Base-by-base conservation (phyloP, 2,113 vertebrate genomes). In the Illadopsis cleaveri region DNA sequence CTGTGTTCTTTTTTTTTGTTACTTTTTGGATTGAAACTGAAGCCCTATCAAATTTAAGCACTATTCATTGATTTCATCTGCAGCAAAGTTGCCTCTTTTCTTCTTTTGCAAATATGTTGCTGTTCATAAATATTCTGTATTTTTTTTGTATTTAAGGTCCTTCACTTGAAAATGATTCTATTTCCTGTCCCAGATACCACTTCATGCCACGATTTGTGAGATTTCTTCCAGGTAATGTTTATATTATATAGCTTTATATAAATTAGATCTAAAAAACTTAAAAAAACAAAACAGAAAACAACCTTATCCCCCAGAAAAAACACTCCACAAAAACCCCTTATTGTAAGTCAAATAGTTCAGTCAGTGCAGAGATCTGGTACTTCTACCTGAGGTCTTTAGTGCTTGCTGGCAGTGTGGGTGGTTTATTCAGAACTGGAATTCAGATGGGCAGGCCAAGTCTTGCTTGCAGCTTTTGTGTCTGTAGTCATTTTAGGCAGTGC, bases 181-280 rank as follows among this genome's bases (percentile, higher is more conserved):
- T 98, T 30, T 98, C 96, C 37, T 99, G 99, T 90, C 99, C 98
- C 64, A 98, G 98, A 80, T 99, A 99, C 93, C 99, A 99, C 97
- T 99, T 99, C 97, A 99, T 99, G 99, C 99, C 99, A 0, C 99
- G 99, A 42, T 99, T 99, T 90, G 99, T 99, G 89, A 94, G 99
- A 75, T 99, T 99, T 97, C 97, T 99, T 90, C 99, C 99, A 60
- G 99, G 99, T 99, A 98, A 94, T 97, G 95, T 94, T 86, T 88
- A 40, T 82, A 17, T 79, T 80, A 25, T 40, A 14, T n/a, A 48
- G 12, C 50, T 57, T 84, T 94, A 57, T 50, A 35, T 38, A 70
- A 92, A 69, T 54, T 16, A 73, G 12, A 76, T 72, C 11, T 71
- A 20, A 71, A 66, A 61, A 48, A 66, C 18, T 8, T 35, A 15